phyloP scores from a whole-genome alignment of 2,113 vertebrate species.

The Spea multiplicata region DNA sequence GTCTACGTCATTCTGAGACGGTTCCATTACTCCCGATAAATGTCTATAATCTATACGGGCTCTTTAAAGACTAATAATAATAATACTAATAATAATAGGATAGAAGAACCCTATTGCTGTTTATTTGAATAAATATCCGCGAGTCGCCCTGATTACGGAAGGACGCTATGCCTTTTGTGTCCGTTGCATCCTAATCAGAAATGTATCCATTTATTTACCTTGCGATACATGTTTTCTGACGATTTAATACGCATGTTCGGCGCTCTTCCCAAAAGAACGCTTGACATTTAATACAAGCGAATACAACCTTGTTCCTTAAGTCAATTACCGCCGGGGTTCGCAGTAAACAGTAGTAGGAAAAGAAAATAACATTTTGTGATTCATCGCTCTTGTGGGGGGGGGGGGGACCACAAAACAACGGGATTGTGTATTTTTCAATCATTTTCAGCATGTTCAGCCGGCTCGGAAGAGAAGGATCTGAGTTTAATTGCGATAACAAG shows the following conservation, averaged over 20 bases:
- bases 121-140: too few species aligned
- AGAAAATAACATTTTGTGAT: conserved; percentile 36
- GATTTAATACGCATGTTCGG: neutral
- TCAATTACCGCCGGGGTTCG: conserved; percentile 31
- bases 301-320: conserved; percentile 41
- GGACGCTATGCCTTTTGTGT: too few species aligned
- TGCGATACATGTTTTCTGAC: neutral
- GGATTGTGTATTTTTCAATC: conserved; percentile 47
- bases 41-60: too few species aligned
- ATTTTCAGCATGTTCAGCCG: conserved; percentile 48
- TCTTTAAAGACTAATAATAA: too few species aligned
- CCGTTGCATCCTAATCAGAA: too few species aligned
- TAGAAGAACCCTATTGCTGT: too few species aligned
- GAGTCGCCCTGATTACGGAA: too few species aligned
- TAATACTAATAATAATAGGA: too few species aligned
- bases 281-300: neutral
- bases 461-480: conserved; percentile 40
- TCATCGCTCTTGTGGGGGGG: conserved; percentile 41
- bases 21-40: too few species aligned
- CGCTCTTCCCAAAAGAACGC: conserved; percentile 36
- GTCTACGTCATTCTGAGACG: too few species aligned
- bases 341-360: conserved; percentile 25
- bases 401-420: neutral
- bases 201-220: conserved; percentile 2
- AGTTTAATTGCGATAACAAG: conserved; percentile 54